These are phyloP conservation scores for Diorhabda carinulata DNA, from an alignment of 1,140 invertebrate genomes.

Conservation along the genomic window DNA sequence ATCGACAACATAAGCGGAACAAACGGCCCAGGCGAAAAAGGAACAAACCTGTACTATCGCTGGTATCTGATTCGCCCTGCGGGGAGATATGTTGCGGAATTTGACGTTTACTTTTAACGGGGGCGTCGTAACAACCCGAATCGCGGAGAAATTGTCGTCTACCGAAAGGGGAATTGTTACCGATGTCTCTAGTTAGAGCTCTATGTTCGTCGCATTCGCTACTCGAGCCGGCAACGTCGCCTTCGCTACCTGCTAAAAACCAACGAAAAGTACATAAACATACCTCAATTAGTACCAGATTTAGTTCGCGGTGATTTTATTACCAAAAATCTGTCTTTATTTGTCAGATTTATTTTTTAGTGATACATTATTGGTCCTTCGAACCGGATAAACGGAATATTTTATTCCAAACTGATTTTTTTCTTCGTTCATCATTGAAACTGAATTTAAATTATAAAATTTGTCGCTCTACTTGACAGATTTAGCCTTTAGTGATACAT, in stretches of 20 bases:
- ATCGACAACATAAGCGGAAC: too few species aligned
- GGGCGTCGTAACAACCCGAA: conserved; percentile 73
- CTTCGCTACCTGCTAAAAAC: conserved; percentile 62
- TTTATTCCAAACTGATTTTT: too few species aligned
- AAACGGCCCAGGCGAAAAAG: not conserved
- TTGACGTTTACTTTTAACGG: conserved; percentile 49
- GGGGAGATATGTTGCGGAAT: conserved; percentile 51
- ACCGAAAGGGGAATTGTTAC: conserved; percentile 60
- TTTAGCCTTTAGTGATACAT: too few species aligned
- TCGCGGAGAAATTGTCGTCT: conserved; percentile 72
- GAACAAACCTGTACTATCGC: conserved; percentile 46
- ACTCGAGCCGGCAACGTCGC: conserved; percentile 66
- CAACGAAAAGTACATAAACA: not conserved
- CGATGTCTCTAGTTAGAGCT: conserved; percentile 26
- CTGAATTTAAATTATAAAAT: too few species aligned
- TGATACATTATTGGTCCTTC: too few species aligned
- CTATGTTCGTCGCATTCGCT: conserved; percentile 65
- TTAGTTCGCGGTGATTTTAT: too few species aligned
- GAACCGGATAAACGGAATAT: too few species aligned
- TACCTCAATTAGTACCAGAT: too few species aligned
- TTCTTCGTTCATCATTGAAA: too few species aligned
- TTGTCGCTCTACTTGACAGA: too few species aligned
- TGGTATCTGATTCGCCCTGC: conserved; percentile 49
- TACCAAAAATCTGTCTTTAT: too few species aligned
- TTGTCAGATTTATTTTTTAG: too few species aligned